Percentiles rank a stretch among this genome's conserved stretches.
These are phyloP conservation scores for Thalassophryne amazonica DNA, from an alignment of 2,797 vertebrate genomes.

Conservation along the genomic window DNA sequence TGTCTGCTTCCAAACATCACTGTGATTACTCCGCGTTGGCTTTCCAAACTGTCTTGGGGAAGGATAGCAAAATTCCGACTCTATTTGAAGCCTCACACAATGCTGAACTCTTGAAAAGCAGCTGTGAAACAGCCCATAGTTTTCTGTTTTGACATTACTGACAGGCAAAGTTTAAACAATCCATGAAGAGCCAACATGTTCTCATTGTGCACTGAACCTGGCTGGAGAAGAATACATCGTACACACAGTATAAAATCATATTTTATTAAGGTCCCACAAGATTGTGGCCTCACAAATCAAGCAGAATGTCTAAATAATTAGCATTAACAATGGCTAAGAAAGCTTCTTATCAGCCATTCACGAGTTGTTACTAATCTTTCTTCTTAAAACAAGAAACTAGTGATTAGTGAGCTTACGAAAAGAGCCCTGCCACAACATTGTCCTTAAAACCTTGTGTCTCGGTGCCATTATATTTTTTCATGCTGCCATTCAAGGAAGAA, in stretches of 20 bases:
- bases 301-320: no score
- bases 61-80: conserved; percentile 30
- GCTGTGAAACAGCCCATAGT: conserved; percentile 16
- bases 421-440: background rate
- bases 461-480: conserved; percentile 31
- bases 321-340: no score
- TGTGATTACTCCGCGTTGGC: conserved; percentile 25
- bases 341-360: conserved; percentile 6
- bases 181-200: conserved; percentile 1
- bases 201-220: background rate
- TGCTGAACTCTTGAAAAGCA: conserved; percentile 33
- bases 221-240: background rate
- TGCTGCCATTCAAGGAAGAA: conserved; percentile 36
- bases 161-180: conserved; percentile 23
- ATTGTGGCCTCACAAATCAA: no score
- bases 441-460: conserved; percentile 41
- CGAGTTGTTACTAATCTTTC: conserved; percentile 7
- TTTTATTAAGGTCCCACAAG: conserved; percentile 6
- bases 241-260: background rate
- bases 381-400: conserved; percentile 15
- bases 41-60: conserved; percentile 39
- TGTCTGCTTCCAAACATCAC: conserved; percentile 29
- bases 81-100: conserved; percentile 31
- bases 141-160: conserved; percentile 27
- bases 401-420: conserved; percentile 24